phyloP scores from a whole-genome alignment of 2,888 invertebrate species.

The Tubulanus polymorphus region DNA sequence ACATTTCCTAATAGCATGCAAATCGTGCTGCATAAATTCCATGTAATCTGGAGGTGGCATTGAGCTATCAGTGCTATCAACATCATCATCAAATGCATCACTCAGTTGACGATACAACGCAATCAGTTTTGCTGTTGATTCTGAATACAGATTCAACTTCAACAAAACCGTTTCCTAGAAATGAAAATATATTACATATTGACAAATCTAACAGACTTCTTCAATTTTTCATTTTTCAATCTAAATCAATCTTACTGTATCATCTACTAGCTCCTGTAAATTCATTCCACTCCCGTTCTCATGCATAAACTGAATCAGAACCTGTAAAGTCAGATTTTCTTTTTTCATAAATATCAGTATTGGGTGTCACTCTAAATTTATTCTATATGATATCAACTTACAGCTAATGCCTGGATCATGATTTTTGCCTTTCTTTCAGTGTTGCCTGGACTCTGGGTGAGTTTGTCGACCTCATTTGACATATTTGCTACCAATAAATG shows the following conservation, averaged over 20 bases:
- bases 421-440: slow-evolving; percentile 22
- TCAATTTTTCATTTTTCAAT: background rate
- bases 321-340: slow-evolving; percentile 25
- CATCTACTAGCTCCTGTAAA: slow-evolving; percentile 29
- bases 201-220: background rate
- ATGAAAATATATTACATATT: background rate
- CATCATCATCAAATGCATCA: too few species aligned
- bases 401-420: slow-evolving; percentile 31
- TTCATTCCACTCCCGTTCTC: slow-evolving; percentile 29
- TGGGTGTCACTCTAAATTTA: background rate
- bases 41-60: slow-evolving; percentile 1
- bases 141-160: slow-evolving; percentile 32
- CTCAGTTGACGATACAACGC: slow-evolving; percentile 27
- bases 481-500: slow-evolving; percentile 22
- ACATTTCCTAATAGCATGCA: slow-evolving; percentile 32
- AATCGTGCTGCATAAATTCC: slow-evolving; percentile 19
- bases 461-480: slow-evolving; percentile 25
- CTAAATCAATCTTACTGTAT: slow-evolving; percentile 28
- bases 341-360: background rate
- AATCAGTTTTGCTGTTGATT: slow-evolving; percentile 30
- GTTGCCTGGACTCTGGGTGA: slow-evolving; percentile 20
- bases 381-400: slow-evolving; percentile 17
- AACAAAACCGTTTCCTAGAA: slow-evolving; percentile 36
- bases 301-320: slow-evolving; percentile 37
- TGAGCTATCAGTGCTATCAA: too few species aligned